Base-by-base conservation (phyloP, 1,140 invertebrate genomes). In the Planococcus citri region DNA sequence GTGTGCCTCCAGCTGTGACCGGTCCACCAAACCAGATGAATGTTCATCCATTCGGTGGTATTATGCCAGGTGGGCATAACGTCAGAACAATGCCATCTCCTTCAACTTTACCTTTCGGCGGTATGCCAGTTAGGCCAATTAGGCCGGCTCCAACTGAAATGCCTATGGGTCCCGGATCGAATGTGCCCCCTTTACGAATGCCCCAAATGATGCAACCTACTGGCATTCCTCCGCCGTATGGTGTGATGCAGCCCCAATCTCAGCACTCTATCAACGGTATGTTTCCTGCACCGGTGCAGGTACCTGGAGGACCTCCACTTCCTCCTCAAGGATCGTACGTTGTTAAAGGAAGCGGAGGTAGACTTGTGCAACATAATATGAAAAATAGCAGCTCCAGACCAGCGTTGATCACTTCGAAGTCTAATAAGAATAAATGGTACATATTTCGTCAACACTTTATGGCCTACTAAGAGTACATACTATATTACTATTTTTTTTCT, bases 341-440 rank as follows among this genome's bases (percentile, higher is more conserved):
- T 20, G 6, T 4, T 51, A 3, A 51, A 51, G n/a, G n/a, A n/a
- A n/a, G n/a, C n/a, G n/a, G n/a, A 51, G n/a, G n/a, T 51, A 2
- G 41, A 3, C 4, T 12, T 33, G 29, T 3, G 10, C 41, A 51
- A n/a, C 41, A 51, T n/a, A n/a, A n/a, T n/a, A 17, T 51, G 41
- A 51, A 51, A 17, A 51, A 51, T 51, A 9, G 41, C 41, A 3
- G 41, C 41, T 4, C 60, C 10, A 10, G 60, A 2, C 21, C 60
- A 6, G 17, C 60, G 21, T 10, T 27, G 9, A 64, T 64, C 9
- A 17, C 60, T 10, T 64, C 60, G 22, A 64, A 64, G 24, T 64
- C 60, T 3, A 64, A 64, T 64, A 64, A 64, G 24, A 64, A 64
- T 64, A 64, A 64, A 64, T 64, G 60, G 60, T 64, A 25, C 3